Evolutionary conservation across 2,113 vertebrate genomes (phyloP), one percentile per base, ranked within the genome.

Genomic region (Cacatua alba): DNA sequence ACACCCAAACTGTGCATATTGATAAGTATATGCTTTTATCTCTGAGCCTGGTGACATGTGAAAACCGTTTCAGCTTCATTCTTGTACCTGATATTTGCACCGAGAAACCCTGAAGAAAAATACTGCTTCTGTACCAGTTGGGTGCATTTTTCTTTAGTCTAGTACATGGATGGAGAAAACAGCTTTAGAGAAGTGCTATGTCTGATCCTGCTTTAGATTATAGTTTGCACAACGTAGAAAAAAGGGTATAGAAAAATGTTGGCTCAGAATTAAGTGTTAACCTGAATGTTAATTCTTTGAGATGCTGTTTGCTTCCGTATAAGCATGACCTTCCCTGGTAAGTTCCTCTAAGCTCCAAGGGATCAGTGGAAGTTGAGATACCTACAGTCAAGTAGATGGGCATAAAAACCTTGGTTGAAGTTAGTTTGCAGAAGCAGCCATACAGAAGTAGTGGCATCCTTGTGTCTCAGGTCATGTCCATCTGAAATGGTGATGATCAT

Each of bases 1-100:
- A 97, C 63, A 94, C 94, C 82, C 92, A 95, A 96, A 96, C 91
- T 91, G 26, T 95, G 95, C 96, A 94, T 96, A 93, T 95, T 97
- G 94, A 95, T 96, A 89, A 95, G 95, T 91, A 85, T 83, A 51
- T 20, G 72, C 93, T 97, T 97, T 97, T 87, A 95, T 97, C 92
- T 97, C 91, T 59, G 91, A 92, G 92, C 72, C 41, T 79, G 93
- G 86, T 96, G 96, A 92, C 82, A 90, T 82, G 82, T 69, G 92
- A 81, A 95, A 96, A 87, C 83, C 19, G 1, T 81, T 93, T 80
- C 90, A 89, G 82, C 77, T 90, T 90, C 64, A n/a, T 93, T 86
- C 85, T 88, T 87, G 85, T 85, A 82, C 90, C 84, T 94, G 89
- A 88, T 91, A 86, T 65, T 95, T 88, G 46, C 85, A 92, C 91